phyloP scores from a whole-genome alignment of 2,797 vertebrate genomes.

The Chaetodon trifasciatus region DNA sequence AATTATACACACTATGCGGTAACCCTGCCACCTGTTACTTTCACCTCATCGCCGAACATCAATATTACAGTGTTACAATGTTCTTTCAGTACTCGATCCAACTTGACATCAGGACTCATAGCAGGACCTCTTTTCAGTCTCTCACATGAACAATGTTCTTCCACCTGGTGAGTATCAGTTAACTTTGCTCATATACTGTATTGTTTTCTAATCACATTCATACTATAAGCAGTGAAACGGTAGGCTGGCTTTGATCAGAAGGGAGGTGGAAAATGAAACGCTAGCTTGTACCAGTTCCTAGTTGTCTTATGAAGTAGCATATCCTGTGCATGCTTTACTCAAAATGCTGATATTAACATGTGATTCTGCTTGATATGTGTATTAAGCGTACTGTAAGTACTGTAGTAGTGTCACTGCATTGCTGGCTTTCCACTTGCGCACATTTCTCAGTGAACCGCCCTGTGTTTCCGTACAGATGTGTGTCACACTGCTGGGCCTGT shows the following conservation, averaged over 20 bases:
- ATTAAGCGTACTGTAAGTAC: neutral
- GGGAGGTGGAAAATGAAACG: neutral
- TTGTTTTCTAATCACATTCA: neutral
- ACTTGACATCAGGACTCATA: slow-evolving; percentile 32
- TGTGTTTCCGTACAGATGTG: slow-evolving; percentile 67
- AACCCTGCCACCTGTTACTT: slow-evolving; percentile 77
- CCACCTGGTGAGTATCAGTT: slow-evolving; percentile 65
- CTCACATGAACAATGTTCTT: slow-evolving; percentile 59
- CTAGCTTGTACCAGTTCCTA: neutral
- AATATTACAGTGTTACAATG: neutral
- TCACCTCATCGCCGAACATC: slow-evolving; percentile 50
- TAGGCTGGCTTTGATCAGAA: slow-evolving; percentile 14
- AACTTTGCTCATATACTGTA: slow-evolving; percentile 17
- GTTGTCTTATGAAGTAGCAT: neutral
- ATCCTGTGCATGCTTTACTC: neutral
- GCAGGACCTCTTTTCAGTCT: slow-evolving; percentile 21
- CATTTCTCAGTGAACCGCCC: slow-evolving; percentile 46
- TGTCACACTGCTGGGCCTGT: slow-evolving; percentile 59
- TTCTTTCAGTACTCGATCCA: slow-evolving; percentile 30
- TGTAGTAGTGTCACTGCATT: neutral
- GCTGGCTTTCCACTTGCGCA: neutral
- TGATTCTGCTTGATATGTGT: neutral
- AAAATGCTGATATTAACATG: neutral
- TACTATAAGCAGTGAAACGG: neutral
- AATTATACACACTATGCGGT: slow-evolving; percentile 71